phyloP scores from a whole-genome alignment of 2,888 invertebrate species.

The Taphrorychus bicolor region DNA sequence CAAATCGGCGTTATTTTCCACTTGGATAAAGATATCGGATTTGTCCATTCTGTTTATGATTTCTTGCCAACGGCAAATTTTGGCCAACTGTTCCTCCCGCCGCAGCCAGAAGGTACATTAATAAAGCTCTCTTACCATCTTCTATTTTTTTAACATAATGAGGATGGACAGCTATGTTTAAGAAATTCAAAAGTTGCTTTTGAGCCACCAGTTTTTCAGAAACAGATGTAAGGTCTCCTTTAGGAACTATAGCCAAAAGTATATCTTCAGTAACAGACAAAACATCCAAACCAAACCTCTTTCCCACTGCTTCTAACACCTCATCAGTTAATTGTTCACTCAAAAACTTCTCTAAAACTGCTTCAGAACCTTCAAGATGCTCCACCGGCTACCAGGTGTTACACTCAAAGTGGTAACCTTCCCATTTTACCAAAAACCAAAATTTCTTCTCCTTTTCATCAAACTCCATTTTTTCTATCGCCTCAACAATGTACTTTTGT shows the following conservation, averaged over 20 bases:
- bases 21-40: constrained; percentile 71
- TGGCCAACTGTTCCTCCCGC: constrained; percentile 68
- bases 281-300: constrained; percentile 49
- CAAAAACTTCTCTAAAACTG: constrained; percentile 62
- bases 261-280: constrained; percentile 60
- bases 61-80: constrained; percentile 75
- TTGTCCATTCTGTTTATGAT: constrained; percentile 74
- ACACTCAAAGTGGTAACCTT: constrained; percentile 71
- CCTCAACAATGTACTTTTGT: constrained; percentile 79
- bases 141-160: constrained; percentile 42
- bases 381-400: constrained; percentile 89
- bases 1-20: constrained; percentile 85
- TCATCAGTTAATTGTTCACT: constrained; percentile 40
- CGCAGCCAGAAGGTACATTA: constrained; percentile 56
- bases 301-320: constrained; percentile 40
- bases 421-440: constrained; percentile 83
- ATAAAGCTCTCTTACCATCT: constrained; percentile 61
- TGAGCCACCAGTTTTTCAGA: constrained; percentile 59
- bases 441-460: constrained; percentile 62
- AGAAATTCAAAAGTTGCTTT: constrained; percentile 61
- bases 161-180: constrained; percentile 57
- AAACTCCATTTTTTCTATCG: constrained; percentile 68
- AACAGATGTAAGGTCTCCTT: constrained; percentile 50
- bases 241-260: constrained; percentile 58
- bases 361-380: constrained; percentile 64